These are phyloP conservation scores for Agrochola lota DNA, from an alignment of 2,888 invertebrate genomes.

Conservation along the genomic window DNA sequence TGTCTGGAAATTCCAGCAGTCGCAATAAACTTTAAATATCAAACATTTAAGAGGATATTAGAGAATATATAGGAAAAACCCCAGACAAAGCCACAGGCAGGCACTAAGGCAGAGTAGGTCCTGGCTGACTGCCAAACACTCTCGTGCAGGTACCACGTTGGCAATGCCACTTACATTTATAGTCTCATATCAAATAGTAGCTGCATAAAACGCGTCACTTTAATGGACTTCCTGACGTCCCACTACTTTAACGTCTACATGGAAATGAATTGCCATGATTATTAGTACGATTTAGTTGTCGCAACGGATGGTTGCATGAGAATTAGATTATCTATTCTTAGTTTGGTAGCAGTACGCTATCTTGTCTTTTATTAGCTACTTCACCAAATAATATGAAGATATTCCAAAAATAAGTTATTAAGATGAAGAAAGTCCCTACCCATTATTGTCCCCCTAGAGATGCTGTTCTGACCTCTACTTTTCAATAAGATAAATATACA, in stretches of 20 bases:
- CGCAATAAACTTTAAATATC: conserved; percentile 50
- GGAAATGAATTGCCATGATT: conserved; percentile 15
- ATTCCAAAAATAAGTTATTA: too few species aligned
- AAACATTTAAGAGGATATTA: conserved; percentile 54
- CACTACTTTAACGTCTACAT: conserved; percentile 13
- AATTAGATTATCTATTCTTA: not conserved
- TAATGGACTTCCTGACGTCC: conserved; percentile 44
- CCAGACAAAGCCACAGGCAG: conserved; percentile 68
- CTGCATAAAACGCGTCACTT: conserved; percentile 30
- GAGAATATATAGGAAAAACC: conserved; percentile 59
- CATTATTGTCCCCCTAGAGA: not conserved
- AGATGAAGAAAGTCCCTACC: not conserved
- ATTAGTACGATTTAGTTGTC: conserved; percentile 3
- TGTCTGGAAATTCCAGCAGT: conserved; percentile 35
- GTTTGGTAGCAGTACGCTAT: not conserved
- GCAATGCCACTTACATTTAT: conserved; percentile 66
- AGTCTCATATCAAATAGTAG: conserved; percentile 59
- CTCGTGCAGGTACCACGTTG: conserved; percentile 70
- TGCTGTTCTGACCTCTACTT: not conserved
- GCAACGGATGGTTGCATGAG: not conserved
- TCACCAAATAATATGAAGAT: not conserved
- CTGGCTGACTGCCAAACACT: conserved; percentile 70
- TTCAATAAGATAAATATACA: not conserved
- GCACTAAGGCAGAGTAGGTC: conserved; percentile 65
- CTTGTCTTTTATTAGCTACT: not conserved